A percentile compares a stretch with the other conserved stretches of the same genome.
Conservation (phyloP, 2,888 invertebrate genomes). For the Yponomeuta cagnagella region DNA sequence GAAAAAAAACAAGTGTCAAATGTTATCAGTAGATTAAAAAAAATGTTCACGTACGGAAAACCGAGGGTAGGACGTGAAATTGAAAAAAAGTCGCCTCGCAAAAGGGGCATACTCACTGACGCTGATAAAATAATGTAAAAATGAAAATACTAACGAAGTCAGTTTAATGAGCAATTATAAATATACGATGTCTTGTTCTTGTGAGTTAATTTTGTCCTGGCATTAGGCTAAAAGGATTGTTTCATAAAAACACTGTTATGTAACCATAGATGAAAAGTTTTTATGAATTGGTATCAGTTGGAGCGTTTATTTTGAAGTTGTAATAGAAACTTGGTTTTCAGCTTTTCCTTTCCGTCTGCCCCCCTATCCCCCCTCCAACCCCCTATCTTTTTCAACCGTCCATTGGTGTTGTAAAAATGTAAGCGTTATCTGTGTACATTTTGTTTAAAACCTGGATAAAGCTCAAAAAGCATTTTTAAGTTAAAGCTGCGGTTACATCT, state of each 20-base stretch:
- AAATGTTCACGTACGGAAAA: no score
- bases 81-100: neutral
- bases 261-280: no score
- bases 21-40: no score
- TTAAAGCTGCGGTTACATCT: no score
- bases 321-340: neutral
- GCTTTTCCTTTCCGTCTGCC: neutral
- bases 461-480: no score
- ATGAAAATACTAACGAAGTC: slow-evolving; percentile 6
- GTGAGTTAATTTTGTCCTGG: neutral
- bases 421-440: slow-evolving; percentile 24
- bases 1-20: no score
- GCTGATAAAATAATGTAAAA: neutral
- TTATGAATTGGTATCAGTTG: no score
- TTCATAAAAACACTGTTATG: no score
- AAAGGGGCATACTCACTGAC: neutral
- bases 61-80: neutral
- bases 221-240: neutral
- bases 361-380: slow-evolving; percentile 19
- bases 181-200: neutral
- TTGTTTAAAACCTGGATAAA: slow-evolving; percentile 20
- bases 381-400: slow-evolving; percentile 61
- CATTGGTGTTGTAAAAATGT: slow-evolving; percentile 57
- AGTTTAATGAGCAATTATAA: slow-evolving; percentile 7
- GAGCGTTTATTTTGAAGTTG: no score